Percentiles rank a stretch among this genome's conserved stretches.
phyloP scores from a whole-genome alignment of 2,888 invertebrate genomes.

The Hyposoter dolosus region DNA sequence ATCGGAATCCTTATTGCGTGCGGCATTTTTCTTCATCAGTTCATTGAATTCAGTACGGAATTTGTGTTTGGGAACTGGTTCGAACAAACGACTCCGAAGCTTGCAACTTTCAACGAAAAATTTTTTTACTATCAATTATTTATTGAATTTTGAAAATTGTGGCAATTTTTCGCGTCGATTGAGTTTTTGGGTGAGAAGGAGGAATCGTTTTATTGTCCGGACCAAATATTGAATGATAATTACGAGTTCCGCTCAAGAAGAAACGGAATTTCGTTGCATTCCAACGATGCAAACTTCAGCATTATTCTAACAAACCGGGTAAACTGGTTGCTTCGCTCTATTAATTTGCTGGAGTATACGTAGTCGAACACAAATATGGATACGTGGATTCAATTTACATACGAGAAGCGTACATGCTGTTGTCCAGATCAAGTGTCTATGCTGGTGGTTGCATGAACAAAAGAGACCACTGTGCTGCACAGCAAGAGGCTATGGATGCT shows the following conservation, averaged over 20 bases:
- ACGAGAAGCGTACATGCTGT: background rate
- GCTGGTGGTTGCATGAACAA: background rate
- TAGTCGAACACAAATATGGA: background rate
- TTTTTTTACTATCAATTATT: no score
- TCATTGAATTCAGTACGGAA: background rate
- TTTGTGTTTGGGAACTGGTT: background rate
- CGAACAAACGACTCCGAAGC: background rate
- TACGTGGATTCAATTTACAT: background rate
- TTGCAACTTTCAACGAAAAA: no score
- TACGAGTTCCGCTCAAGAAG: no score
- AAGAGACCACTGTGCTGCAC: background rate
- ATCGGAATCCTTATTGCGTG: background rate
- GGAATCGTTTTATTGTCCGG: no score
- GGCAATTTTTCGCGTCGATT: no score
- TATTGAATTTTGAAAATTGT: no score
- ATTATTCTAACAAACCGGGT: background rate
- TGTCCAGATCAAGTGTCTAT: background rate
- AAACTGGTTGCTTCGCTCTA: background rate
- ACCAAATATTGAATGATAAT: no score
- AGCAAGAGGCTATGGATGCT: background rate
- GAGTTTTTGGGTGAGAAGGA: no score
- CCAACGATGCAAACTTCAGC: no score
- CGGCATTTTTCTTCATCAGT: background rate
- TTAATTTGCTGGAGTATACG: background rate
- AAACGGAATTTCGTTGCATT: no score